phyloP scores from a whole-genome alignment of 1,140 invertebrate genomes.

The Eriocheir sinensis region DNA sequence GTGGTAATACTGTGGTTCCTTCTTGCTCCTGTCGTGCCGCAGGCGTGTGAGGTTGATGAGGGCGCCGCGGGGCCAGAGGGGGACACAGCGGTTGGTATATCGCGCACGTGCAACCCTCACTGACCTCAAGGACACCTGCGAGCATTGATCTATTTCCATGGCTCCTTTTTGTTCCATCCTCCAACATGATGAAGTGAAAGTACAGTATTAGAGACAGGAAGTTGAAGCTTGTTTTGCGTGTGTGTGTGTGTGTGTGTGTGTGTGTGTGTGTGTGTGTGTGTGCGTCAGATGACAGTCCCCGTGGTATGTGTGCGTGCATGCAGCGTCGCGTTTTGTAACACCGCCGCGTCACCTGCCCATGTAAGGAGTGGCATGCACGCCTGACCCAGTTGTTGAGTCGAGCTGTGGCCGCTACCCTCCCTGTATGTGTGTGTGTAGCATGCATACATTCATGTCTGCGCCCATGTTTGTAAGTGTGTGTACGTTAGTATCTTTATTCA shows the following conservation, averaged over 20 bases:
- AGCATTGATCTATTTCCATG: not conserved
- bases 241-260: conserved; percentile 22
- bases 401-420: not conserved
- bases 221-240: not conserved
- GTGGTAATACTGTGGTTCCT: not conserved
- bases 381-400: not conserved
- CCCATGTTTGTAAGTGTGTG: not conserved
- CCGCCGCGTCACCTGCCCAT: not conserved
- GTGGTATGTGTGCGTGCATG: not conserved
- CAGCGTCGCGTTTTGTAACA: not conserved
- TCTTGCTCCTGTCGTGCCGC: not conserved
- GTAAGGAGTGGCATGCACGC: not conserved
- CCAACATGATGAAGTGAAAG: not conserved
- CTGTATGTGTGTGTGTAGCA: not conserved
- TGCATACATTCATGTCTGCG: not conserved
- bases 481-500: not conserved
- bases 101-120: not conserved
- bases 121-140: not conserved
- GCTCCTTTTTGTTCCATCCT: not conserved
- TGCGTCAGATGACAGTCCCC: not conserved
- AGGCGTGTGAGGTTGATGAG: no score
- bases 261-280: conserved; percentile 22
- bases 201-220: not conserved
- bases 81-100: not conserved
- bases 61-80: no score